Percentiles rank a stretch among this genome's conserved stretches.
These are phyloP conservation scores for Rhagium mordax DNA, from an alignment of 2,888 invertebrate species.

Conservation along the genomic window DNA sequence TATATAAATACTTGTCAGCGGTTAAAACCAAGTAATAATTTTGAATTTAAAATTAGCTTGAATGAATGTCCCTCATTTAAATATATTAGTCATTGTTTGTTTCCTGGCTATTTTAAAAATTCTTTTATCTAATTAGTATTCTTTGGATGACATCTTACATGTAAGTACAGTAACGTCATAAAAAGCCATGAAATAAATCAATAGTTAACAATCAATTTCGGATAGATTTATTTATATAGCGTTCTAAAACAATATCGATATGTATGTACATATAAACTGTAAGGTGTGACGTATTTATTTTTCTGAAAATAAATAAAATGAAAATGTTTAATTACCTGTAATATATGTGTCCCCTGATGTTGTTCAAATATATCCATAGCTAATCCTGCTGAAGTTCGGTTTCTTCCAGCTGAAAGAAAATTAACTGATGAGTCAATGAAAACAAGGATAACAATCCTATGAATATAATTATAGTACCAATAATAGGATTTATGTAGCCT, in stretches of 20 bases:
- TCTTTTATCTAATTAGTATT: conserved; percentile 34
- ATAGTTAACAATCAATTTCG: conserved; percentile 23
- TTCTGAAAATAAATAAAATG: background rate
- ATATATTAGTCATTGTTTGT: conserved; percentile 42
- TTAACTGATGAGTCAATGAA: conserved; percentile 27
- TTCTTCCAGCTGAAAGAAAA: conserved; percentile 82
- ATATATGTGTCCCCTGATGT: conserved; percentile 97
- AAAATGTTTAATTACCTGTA: conserved; percentile 84
- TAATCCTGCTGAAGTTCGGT: conserved; percentile 77
- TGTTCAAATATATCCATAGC: conserved; percentile 95
- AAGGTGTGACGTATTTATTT: background rate
- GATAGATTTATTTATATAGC: conserved; percentile 10
- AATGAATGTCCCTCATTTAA: conserved; percentile 35
- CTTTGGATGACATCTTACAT: conserved; percentile 25
- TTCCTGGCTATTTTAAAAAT: conserved; percentile 39
- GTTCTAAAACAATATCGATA: conserved; percentile 3
- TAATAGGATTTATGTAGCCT: conserved; percentile 32
- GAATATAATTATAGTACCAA: conserved; percentile 32
- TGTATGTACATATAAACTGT: background rate
- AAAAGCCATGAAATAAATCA: conserved; percentile 33
- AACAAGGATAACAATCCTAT: conserved; percentile 38
- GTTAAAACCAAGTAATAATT: conserved; percentile 27
- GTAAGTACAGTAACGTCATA: conserved; percentile 36
- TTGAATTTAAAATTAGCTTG: conserved; percentile 29
- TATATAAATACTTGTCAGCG: conserved; percentile 2